These are phyloP conservation scores for Miniopterus natalensis DNA, from an alignment of 2,113 vertebrate species.

Conservation along the genomic window DNA sequence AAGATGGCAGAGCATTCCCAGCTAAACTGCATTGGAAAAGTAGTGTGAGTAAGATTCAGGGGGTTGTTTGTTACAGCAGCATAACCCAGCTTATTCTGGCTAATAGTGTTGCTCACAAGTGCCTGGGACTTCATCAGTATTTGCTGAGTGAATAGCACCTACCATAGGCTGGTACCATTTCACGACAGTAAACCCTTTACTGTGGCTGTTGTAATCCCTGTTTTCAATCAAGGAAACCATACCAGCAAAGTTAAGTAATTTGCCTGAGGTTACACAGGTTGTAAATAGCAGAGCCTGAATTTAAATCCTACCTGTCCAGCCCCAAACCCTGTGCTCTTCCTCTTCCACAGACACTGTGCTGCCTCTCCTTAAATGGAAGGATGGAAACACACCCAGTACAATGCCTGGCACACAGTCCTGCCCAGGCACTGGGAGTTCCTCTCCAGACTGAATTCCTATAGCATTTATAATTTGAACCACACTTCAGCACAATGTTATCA, in stretches of 20 bases:
- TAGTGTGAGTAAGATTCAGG: neutral
- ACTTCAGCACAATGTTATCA: slow-evolving; percentile 27
- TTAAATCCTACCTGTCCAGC: neutral
- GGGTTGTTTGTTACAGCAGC: neutral
- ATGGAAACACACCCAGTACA: neutral
- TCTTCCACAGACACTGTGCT: neutral
- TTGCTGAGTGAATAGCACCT: neutral
- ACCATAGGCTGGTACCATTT: neutral
- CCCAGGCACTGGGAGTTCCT: slow-evolving; percentile 9
- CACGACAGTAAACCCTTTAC: neutral
- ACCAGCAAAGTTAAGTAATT: neutral
- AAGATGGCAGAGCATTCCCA: neutral
- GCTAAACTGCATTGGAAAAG: neutral
- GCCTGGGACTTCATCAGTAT: neutral
- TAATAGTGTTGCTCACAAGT: neutral
- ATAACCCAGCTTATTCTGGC: neutral
- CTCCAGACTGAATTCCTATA: slow-evolving; percentile 44
- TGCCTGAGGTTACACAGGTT: slow-evolving; percentile 15
- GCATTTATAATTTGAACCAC: slow-evolving; percentile 50
- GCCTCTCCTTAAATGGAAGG: slow-evolving; percentile 55
- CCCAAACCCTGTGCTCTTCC: neutral
- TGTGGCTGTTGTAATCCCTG: neutral
- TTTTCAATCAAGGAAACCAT: neutral
- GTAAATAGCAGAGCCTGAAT: neutral
- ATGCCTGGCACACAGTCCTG: neutral